Conservation (phyloP, 2,113 vertebrate genomes). For the Hypomesus transpacificus region DNA sequence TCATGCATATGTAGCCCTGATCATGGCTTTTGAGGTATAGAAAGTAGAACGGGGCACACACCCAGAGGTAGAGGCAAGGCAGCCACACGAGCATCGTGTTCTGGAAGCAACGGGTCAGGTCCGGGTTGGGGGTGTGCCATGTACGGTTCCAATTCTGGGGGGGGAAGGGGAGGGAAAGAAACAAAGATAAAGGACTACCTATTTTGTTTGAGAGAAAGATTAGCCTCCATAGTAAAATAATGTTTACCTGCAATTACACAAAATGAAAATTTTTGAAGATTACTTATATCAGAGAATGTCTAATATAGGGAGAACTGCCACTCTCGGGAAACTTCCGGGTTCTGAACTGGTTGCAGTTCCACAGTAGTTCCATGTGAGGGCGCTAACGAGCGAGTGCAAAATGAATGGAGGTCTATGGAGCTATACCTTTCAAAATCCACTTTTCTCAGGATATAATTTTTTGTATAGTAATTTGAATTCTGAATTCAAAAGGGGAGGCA, state of each 20-base stretch:
- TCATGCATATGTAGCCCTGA: conserved; percentile 92
- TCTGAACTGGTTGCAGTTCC: too few relatives aligned
- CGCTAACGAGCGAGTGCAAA: too few relatives aligned
- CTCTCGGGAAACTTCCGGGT: too few relatives aligned
- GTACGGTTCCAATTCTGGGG: conserved; percentile 87
- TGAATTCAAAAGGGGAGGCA: too few relatives aligned
- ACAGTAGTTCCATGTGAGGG: too few relatives aligned
- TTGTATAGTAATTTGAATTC: too few relatives aligned
- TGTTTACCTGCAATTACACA: too few relatives aligned
- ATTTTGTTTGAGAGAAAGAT: neutral
- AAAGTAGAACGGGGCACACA: conserved; percentile 81
- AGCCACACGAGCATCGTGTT: conserved; percentile 87
- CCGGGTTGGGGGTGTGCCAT: conserved; percentile 82
- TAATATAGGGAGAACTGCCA: too few relatives aligned
- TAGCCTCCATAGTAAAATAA: neutral
- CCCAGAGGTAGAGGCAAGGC: conserved; percentile 90
- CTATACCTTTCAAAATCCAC: too few relatives aligned
- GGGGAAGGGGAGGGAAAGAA: neutral
- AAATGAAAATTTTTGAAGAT: neutral
- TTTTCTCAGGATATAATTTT: too few relatives aligned
- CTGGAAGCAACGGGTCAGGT: conserved; percentile 92
- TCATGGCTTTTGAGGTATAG: conserved; percentile 78
- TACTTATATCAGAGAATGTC: too few relatives aligned
- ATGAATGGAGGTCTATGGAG: too few relatives aligned
- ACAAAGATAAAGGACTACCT: neutral